Evolutionary conservation across 2,113 vertebrate species (phyloP).

Genomic region (Heloderma charlesbogerti): DNA sequence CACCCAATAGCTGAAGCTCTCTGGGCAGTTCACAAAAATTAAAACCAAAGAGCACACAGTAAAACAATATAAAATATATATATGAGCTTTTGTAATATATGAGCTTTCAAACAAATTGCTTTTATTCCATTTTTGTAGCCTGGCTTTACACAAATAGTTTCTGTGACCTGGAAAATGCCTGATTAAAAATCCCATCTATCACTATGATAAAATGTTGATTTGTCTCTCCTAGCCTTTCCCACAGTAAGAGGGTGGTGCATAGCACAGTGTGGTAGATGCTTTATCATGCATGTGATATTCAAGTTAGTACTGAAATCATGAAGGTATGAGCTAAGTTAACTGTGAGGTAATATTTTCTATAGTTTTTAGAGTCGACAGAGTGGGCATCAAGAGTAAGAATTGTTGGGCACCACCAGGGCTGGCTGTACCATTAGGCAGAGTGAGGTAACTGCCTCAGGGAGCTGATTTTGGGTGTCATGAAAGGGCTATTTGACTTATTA

Average conservation of each 20-base stretch:
- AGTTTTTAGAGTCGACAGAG: background rate
- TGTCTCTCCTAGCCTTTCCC: background rate
- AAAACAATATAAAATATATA: too few relatives aligned
- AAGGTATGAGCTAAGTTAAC: background rate
- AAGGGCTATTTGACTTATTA: too few relatives aligned
- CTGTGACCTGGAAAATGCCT: slow-evolving; percentile 22
- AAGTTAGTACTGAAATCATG: background rate
- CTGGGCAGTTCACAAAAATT: too few relatives aligned
- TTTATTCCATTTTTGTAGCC: background rate
- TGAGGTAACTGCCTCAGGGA: too few relatives aligned
- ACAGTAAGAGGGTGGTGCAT: background rate
- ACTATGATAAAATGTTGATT: background rate
- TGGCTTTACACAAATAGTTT: background rate
- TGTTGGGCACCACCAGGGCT: background rate
- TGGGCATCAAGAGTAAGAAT: background rate
- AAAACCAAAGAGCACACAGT: too few relatives aligned
- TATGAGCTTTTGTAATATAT: slow-evolving; percentile 8
- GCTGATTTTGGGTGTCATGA: too few relatives aligned
- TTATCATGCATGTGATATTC: background rate
- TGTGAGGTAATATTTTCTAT: background rate
- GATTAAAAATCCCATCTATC: background rate
- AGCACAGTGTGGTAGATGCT: background rate
- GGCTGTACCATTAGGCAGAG: too few relatives aligned
- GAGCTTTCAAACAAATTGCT: slow-evolving; percentile 13
- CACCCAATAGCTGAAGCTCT: too few relatives aligned